phyloP scores from a whole-genome alignment of 2,888 invertebrate species.

The Xestia c-nigrum region DNA sequence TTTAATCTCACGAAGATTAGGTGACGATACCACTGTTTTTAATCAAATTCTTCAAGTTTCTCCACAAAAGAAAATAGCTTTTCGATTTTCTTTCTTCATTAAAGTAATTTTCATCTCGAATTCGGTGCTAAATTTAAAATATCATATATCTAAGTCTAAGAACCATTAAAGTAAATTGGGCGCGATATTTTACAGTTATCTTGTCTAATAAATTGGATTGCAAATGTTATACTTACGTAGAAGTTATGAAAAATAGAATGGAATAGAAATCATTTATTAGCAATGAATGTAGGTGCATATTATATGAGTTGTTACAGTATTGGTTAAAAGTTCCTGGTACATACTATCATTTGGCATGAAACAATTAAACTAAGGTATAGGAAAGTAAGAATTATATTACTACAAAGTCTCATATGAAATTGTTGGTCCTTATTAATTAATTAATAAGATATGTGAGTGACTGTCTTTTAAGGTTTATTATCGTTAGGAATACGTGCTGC shows the following conservation, averaged over 20 bases:
- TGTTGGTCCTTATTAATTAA: background rate
- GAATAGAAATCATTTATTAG: no score
- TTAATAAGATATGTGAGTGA: background rate
- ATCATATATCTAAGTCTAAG: constrained; percentile 24
- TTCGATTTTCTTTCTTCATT: constrained; percentile 4
- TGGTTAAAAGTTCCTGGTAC: no score
- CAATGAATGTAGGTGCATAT: no score
- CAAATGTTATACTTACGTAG: constrained; percentile 17
- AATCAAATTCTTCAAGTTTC: background rate
- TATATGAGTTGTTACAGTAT: no score
- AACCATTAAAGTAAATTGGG: constrained; percentile 46
- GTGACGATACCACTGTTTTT: background rate
- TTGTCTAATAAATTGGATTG: constrained; percentile 53
- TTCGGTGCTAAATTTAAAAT: constrained; percentile 9
- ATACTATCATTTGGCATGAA: no score
- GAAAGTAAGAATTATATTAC: constrained; percentile 16
- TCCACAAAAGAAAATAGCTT: constrained; percentile 12
- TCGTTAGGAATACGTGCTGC: background rate
- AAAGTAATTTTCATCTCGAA: constrained; percentile 2
- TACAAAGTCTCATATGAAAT: constrained; percentile 6
- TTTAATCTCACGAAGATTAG: constrained; percentile 6
- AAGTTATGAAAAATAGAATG: no score
- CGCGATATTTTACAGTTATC: constrained; percentile 45
- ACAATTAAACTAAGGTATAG: no score
- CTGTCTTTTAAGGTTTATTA: background rate